phyloP scores from a whole-genome alignment of 1,140 invertebrate genomes.

The Penaeus indicus region DNA sequence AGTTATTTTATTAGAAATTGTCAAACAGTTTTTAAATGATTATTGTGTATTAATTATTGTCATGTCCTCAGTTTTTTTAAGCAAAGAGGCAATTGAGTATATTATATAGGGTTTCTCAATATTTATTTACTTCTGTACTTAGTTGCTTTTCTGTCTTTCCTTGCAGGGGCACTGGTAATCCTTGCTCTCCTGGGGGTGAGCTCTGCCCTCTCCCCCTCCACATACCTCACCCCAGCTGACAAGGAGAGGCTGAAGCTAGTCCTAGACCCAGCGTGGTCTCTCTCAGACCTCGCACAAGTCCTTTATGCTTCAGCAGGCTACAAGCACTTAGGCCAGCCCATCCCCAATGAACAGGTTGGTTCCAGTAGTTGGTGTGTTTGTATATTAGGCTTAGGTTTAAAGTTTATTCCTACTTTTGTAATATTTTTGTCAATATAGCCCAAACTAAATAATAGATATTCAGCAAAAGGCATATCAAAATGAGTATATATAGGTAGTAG shows the following conservation, averaged over 20 bases:
- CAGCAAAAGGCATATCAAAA: too few species aligned
- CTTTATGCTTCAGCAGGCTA: constrained; percentile 76
- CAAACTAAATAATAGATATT: not conserved
- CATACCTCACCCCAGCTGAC: constrained; percentile 75
- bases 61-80: not conserved
- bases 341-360: constrained; percentile 72
- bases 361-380: not conserved
- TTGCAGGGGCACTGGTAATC: constrained; percentile 55
- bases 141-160: constrained; percentile 4
- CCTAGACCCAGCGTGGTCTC: constrained; percentile 73
- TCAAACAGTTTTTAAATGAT: too few species aligned
- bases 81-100: not conserved
- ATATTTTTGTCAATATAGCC: not conserved
- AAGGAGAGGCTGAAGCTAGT: constrained; percentile 73
- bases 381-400: not conserved
- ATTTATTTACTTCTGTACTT: not conserved
- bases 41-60: too few species aligned
- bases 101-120: not conserved
- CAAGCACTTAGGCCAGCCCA: constrained; percentile 72
- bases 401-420: not conserved
- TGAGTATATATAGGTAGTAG: too few species aligned
- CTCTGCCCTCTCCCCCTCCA: constrained; percentile 68
- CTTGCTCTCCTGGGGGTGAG: constrained; percentile 49
- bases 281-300: constrained; percentile 72
- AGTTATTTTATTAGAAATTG: too few species aligned